Evolutionary conservation across 1,140 invertebrate genomes (phyloP).

Genomic region (Amphibalanus amphitrite): DNA sequence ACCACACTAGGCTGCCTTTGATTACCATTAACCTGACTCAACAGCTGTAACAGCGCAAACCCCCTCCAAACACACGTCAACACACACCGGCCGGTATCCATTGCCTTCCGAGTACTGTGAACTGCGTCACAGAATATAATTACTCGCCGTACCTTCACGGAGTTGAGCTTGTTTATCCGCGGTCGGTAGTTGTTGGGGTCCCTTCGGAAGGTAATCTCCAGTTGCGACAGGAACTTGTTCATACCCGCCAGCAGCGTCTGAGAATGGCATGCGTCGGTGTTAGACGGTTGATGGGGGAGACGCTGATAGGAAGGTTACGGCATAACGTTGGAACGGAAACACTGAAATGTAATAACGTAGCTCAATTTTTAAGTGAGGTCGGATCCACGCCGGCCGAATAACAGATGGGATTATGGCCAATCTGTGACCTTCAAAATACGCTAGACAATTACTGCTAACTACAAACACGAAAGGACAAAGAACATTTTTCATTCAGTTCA

Average conservation of each 20-base stretch:
- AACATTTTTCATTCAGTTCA: too few species aligned
- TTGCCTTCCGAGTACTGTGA: neutral
- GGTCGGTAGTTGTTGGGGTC: slow-evolving; percentile 98
- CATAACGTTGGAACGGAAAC: too few species aligned
- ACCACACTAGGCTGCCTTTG: neutral
- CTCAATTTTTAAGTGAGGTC: too few species aligned
- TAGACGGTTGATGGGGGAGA: too few species aligned
- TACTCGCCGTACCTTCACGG: slow-evolving; percentile 23
- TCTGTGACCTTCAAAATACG: too few species aligned
- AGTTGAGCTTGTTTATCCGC: slow-evolving; percentile 91
- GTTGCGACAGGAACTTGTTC: slow-evolving; percentile 92
- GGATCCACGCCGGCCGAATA: too few species aligned
- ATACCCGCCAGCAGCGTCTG: slow-evolving; percentile 91
- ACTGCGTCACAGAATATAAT: slow-evolving; percentile 37
- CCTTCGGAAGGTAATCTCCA: slow-evolving; percentile 94
- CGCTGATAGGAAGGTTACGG: too few species aligned
- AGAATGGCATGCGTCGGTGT: too few species aligned
- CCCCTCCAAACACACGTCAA: neutral
- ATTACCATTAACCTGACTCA: neutral
- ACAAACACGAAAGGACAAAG: too few species aligned
- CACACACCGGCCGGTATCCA: neutral
- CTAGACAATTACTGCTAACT: too few species aligned
- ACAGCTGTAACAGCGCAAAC: neutral
- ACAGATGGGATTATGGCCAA: too few species aligned
- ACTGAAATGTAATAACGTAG: too few species aligned